A percentile compares a stretch with the other conserved stretches of the same genome.
Evolutionary conservation across 1,140 invertebrate genomes (phyloP).

Genomic region (Spodoptera frugiperda): DNA sequence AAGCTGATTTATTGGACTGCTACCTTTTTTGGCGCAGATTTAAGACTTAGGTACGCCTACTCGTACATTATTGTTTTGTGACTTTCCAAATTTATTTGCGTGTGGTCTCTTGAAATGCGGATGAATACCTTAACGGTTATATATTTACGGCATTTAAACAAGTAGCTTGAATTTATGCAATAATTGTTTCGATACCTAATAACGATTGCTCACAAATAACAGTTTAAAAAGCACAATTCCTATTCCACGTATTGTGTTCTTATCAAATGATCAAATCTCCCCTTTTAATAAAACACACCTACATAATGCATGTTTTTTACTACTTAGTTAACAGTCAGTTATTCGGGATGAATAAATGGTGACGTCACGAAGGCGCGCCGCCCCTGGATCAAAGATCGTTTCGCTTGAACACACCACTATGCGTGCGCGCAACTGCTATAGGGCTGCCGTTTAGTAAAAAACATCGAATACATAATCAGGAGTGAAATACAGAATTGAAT

Average conservation of each 20-base stretch:
- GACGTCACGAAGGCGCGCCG: slow-evolving; percentile 67
- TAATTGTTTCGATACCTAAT: background rate
- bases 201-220: slow-evolving; percentile 14
- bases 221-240: slow-evolving; percentile 12
- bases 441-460: slow-evolving; percentile 52
- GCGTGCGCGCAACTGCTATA: slow-evolving; percentile 52
- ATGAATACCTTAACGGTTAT: no score
- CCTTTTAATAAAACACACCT: slow-evolving; percentile 23
- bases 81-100: no score
- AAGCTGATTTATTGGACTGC: no score
- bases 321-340: slow-evolving; percentile 43
- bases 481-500: background rate
- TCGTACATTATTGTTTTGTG: no score
- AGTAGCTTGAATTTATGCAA: no score
- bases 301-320: slow-evolving; percentile 45
- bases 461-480: background rate
- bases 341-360: slow-evolving; percentile 69
- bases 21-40: no score
- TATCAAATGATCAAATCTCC: slow-evolving; percentile 38
- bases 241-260: background rate
- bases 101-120: no score
- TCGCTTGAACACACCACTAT: slow-evolving; percentile 64
- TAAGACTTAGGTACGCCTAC: no score
- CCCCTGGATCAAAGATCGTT: slow-evolving; percentile 71
- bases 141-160: no score